Evolutionary conservation across 2,888 invertebrate genomes (phyloP).

Genomic region (Sarcophaga variegata): DNA sequence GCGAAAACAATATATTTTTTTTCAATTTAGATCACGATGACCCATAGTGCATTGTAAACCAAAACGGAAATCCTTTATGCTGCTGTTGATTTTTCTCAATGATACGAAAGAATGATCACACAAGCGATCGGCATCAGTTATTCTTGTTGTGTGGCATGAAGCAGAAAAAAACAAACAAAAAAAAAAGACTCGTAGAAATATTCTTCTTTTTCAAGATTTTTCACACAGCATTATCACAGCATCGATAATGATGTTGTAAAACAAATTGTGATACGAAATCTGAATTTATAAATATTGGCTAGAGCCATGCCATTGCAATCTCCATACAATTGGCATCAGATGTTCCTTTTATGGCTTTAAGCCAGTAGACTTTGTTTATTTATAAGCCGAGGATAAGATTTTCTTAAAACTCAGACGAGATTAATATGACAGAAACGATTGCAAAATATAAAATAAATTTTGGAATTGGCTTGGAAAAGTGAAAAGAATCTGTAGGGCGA

Average conservation of each 20-base stretch:
- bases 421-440: too few relatives aligned
- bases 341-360: not conserved
- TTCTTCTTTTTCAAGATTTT: not conserved
- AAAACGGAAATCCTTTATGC: slow-evolving; percentile 67
- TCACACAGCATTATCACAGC: not conserved
- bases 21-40: too few relatives aligned
- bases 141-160: slow-evolving; percentile 65
- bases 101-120: slow-evolving; percentile 20
- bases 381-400: not conserved
- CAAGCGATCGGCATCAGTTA: slow-evolving; percentile 21
- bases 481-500: too few relatives aligned
- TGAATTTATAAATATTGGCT: not conserved
- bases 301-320: not conserved
- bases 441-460: too few relatives aligned
- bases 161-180: not conserved
- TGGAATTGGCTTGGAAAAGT: too few relatives aligned
- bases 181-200: not conserved
- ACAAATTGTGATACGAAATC: not conserved
- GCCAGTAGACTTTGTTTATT: not conserved
- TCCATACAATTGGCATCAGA: not conserved
- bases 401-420: too few relatives aligned
- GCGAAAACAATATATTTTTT: too few relatives aligned
- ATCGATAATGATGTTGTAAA: not conserved
- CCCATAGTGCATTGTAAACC: not conserved
- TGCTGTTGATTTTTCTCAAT: slow-evolving; percentile 49